Percentiles rank a stretch among this genome's conserved stretches.
phyloP scores from a whole-genome alignment of 2,888 invertebrate species.

The Phanerotoma sp. region DNA sequence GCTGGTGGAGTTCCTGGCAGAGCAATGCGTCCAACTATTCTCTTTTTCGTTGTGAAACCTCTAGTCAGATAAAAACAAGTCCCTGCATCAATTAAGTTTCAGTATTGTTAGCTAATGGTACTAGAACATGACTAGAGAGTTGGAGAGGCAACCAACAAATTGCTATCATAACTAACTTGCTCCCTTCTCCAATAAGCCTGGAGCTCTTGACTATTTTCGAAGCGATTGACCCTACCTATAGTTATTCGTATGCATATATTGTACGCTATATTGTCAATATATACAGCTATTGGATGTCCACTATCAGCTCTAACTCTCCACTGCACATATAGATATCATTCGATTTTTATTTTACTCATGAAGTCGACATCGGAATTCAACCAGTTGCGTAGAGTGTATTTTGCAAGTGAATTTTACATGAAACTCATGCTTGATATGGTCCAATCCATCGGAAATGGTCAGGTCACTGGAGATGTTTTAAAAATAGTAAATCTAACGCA shows the following conservation, averaged over 20 bases:
- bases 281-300: not conserved
- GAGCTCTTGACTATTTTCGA: constrained; percentile 9
- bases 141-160: constrained; percentile 31
- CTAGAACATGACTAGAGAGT: constrained; percentile 10
- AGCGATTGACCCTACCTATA: not conserved
- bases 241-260: constrained; percentile 2
- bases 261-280: constrained; percentile 2
- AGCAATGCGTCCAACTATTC: not conserved
- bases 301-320: not conserved
- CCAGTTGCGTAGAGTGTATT: constrained; percentile 4
- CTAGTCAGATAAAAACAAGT: constrained; percentile 30
- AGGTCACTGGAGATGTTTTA: not conserved
- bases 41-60: not conserved
- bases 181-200: constrained; percentile 1
- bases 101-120: constrained; percentile 24
- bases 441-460: constrained; percentile 8
- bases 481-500: constrained; percentile 1
- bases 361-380: not conserved
- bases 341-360: constrained; percentile 9
- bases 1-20: no score
- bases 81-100: constrained; percentile 32
- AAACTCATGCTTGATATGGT: not conserved
- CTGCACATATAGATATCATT: constrained; percentile 1
- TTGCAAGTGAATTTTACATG: not conserved
- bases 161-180: constrained; percentile 33